Evolutionary conservation across 2,888 invertebrate species (phyloP).

Genomic region (Melanophora roralis): DNA sequence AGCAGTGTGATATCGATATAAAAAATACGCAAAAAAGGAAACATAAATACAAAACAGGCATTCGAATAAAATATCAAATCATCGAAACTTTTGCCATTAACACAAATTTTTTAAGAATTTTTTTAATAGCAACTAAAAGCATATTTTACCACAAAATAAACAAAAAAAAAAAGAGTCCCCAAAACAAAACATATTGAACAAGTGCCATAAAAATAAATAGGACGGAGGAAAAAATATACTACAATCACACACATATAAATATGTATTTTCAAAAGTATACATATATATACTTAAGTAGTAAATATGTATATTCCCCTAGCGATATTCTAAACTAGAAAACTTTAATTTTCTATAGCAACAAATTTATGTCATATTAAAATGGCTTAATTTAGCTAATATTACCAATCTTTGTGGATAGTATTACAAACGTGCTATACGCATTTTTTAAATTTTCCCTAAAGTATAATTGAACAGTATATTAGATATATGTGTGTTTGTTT

Average conservation of each 20-base stretch:
- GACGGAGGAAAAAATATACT: no score
- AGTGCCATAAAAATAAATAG: not conserved
- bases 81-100: constrained; percentile 52
- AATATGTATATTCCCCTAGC: constrained; percentile 27
- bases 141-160: not conserved
- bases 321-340: constrained; percentile 12
- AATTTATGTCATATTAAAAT: not conserved
- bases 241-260: no score
- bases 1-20: not conserved
- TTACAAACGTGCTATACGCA: not conserved
- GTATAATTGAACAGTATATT: constrained; percentile 37
- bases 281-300: not conserved
- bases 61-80: constrained; percentile 45
- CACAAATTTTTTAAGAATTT: constrained; percentile 48
- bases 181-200: not conserved
- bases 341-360: not conserved
- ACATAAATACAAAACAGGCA: constrained; percentile 23
- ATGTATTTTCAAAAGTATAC: not conserved
- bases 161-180: not conserved
- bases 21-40: not conserved
- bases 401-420: constrained; percentile 1
- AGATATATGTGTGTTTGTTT: constrained; percentile 9
- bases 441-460: constrained; percentile 34
- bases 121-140: constrained; percentile 39
- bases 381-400: constrained; percentile 13